These are phyloP conservation scores for Aegotheles bennettii DNA, from an alignment of 2,113 vertebrate genomes.

Conservation along the genomic window DNA sequence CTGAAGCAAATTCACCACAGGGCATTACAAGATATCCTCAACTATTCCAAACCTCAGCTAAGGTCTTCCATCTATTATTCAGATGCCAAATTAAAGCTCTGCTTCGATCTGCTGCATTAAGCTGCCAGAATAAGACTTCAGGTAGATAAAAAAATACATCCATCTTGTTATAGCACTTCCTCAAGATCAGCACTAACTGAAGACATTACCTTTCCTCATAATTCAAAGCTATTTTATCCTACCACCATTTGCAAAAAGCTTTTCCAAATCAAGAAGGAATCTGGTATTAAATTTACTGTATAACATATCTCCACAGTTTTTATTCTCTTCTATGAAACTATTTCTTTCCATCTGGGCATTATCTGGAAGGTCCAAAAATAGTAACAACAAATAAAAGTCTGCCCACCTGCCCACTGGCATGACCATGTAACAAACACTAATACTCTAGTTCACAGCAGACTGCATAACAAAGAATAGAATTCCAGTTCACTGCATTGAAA, in stretches of 20 bases:
- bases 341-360: not conserved
- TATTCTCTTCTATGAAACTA: not conserved
- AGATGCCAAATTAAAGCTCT: not conserved
- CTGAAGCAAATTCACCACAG: not conserved
- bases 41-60: not conserved
- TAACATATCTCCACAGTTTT: not conserved
- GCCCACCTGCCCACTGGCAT: not conserved
- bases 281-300: not conserved
- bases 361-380: not conserved
- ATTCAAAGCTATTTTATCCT: not conserved
- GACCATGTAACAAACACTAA: not conserved
- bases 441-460: not conserved
- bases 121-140: not conserved
- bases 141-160: not conserved
- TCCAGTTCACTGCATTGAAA: not conserved
- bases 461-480: fast-evolving
- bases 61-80: not conserved
- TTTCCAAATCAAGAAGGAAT: not conserved
- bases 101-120: not conserved
- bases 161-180: not conserved
- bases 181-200: not conserved
- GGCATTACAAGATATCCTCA: not conserved
- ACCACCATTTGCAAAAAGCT: not conserved
- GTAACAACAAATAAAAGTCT: not conserved
- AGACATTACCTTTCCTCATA: not conserved